These are phyloP conservation scores for Tachystola acroxantha DNA, from an alignment of 2,888 invertebrate species.

Conservation along the genomic window DNA sequence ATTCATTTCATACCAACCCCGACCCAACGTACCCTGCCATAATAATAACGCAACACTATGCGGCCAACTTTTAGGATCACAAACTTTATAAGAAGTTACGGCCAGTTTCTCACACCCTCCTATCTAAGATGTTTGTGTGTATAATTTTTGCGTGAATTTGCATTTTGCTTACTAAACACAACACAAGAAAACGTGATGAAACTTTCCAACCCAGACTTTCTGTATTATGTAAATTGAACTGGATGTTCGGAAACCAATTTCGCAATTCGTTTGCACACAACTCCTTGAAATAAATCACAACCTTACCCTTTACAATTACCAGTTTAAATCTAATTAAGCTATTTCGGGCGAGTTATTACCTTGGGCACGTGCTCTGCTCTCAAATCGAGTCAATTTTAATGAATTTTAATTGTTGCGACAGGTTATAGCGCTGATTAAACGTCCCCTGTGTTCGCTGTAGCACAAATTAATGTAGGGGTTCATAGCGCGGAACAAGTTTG, in stretches of 20 bases:
- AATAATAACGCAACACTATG: slow-evolving; percentile 42
- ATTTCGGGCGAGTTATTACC: slow-evolving; percentile 18
- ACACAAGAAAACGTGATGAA: slow-evolving; percentile 13
- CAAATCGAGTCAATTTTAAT: slow-evolving; percentile 9
- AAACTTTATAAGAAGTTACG: slow-evolving; percentile 36
- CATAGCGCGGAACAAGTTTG: slow-evolving; percentile 10
- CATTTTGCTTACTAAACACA: slow-evolving; percentile 17
- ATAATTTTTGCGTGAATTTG: slow-evolving; percentile 10
- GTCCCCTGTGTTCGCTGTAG: slow-evolving; percentile 4
- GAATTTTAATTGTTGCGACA: slow-evolving; percentile 13
- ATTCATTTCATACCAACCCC: slow-evolving; percentile 38
- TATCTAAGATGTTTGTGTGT: slow-evolving; percentile 10
- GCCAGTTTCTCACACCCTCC: slow-evolving; percentile 14
- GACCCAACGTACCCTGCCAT: slow-evolving; percentile 30
- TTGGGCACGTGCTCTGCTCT: slow-evolving; percentile 12
- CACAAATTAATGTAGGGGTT: slow-evolving; percentile 8
- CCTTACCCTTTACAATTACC: slow-evolving; percentile 14
- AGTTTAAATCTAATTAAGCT: slow-evolving; percentile 19
- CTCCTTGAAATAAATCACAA: slow-evolving; percentile 23
- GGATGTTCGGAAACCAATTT: slow-evolving; percentile 15
- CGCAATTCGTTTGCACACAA: slow-evolving; percentile 9
- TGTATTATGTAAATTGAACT: slow-evolving; percentile 12
- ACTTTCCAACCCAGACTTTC: slow-evolving; percentile 9
- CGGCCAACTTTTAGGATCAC: slow-evolving; percentile 37
- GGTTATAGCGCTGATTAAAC: slow-evolving; percentile 11